phyloP scores from a whole-genome alignment of 2,113 vertebrate genomes.

The Diadophis punctatus region DNA sequence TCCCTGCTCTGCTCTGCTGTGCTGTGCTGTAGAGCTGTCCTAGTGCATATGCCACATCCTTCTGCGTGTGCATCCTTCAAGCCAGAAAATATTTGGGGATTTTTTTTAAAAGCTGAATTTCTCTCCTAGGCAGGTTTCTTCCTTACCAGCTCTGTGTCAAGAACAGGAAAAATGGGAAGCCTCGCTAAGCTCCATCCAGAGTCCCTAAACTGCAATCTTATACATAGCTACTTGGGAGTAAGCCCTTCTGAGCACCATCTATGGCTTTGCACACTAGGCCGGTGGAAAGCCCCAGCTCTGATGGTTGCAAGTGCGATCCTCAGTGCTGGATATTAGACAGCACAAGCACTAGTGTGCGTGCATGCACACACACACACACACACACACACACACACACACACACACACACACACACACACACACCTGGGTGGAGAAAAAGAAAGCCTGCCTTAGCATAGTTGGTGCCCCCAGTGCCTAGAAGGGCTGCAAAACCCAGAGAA shows the following conservation, averaged over 20 bases:
- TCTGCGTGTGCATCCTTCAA: background rate
- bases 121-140: background rate
- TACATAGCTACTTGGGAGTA: background rate
- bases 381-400: no score
- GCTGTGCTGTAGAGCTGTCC: background rate
- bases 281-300: background rate
- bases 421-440: background rate
- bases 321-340: background rate
- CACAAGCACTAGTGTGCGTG: background rate
- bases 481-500: background rate
- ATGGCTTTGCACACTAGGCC: background rate
- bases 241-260: background rate
- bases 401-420: no score
- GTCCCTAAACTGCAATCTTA: background rate
- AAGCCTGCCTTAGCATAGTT: background rate
- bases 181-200: background rate
- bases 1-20: background rate
- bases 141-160: background rate
- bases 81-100: background rate
- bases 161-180: background rate
- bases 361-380: fast-evolving
- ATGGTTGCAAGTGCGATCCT: background rate
- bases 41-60: slow-evolving; percentile 20
- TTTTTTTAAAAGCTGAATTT: background rate
- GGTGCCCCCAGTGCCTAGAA: background rate